Conservation (phyloP, 2,888 invertebrate genomes). For the Agapetus fuscipes region DNA sequence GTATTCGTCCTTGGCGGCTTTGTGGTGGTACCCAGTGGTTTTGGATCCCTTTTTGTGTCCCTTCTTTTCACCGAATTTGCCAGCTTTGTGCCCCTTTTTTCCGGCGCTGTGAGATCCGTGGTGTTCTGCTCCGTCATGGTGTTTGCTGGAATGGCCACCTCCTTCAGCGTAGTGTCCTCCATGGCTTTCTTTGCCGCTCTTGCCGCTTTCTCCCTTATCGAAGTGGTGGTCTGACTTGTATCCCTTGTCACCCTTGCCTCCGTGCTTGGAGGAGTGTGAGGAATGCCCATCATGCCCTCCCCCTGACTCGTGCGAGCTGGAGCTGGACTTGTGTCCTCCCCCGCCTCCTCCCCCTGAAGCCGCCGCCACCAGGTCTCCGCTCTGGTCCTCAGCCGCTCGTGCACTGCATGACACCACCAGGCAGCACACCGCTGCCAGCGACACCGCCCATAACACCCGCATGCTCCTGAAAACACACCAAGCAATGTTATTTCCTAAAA, state of each 20-base stretch:
- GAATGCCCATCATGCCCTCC: slow-evolving; percentile 62
- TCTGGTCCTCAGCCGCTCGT: slow-evolving; percentile 31
- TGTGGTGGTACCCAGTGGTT: slow-evolving; percentile 75
- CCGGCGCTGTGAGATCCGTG: slow-evolving; percentile 69
- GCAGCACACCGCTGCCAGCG: slow-evolving; percentile 32
- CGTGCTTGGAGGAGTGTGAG: slow-evolving; percentile 59
- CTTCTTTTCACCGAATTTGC: slow-evolving; percentile 71
- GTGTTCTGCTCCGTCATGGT: slow-evolving; percentile 67
- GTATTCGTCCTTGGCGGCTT: slow-evolving; percentile 80
- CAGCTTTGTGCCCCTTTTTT: slow-evolving; percentile 69
- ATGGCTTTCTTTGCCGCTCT: slow-evolving; percentile 70
- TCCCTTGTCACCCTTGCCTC: slow-evolving; percentile 70
- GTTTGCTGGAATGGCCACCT: slow-evolving; percentile 71
- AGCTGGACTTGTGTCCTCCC: slow-evolving; percentile 36
- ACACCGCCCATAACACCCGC: slow-evolving; percentile 32
- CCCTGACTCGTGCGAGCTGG: slow-evolving; percentile 50
- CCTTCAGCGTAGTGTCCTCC: slow-evolving; percentile 68
- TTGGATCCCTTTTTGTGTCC: slow-evolving; percentile 80
- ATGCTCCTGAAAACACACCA: slow-evolving; percentile 29
- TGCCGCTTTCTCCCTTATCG: slow-evolving; percentile 68
- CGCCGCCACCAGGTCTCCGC: slow-evolving; percentile 39
- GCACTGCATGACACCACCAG: slow-evolving; percentile 28
- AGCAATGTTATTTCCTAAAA: background rate
- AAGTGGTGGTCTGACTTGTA: slow-evolving; percentile 68
- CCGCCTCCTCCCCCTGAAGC: slow-evolving; percentile 33